Evolutionary conservation across 2,113 vertebrate species (phyloP), one percentile per base, ranked within the genome.

Genomic region (Lamprologus tigripictilis): DNA sequence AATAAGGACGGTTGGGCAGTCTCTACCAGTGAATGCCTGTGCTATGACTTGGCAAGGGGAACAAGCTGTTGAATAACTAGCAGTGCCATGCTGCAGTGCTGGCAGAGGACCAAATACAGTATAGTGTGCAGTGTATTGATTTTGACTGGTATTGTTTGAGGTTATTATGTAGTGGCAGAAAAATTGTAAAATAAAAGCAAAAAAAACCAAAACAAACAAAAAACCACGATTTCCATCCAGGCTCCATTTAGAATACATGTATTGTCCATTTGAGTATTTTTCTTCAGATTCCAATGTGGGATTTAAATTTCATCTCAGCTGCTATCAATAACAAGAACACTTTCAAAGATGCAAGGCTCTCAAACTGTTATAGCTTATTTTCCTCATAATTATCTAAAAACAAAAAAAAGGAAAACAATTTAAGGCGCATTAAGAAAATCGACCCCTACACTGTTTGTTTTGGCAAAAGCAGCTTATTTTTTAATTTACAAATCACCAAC

Each of bases 1-100:
- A 68, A 14, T 40, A 17, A 21, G 26, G 26, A 68, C 28, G 5
- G 85, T 21, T 23, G 58, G 83, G 23, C 31, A 11, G 35, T 51
- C 1, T 57, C 45, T 61, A 11, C 40, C 40, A 49, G 19, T 47
- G 13, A 61, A 73, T 42, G n/a, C 37, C 57, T 88, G 57, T 68
- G 85, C 80, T 26, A 78, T 88, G 86, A 83, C 49, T 85, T 63
- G 47, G 66, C 35, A 19, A 63, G 47, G 61, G 55, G 63, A 82
- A 54, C 79, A 31, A 45, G 82, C 78, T 82, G 83, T 85, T 88
- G 86, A 88, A 90, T 73, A 85, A 73, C 86, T 57, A 85, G 13
- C 49, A 71, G 80, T 73, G 71, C 58, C 71, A 53, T 80, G 83
- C 89, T 83, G 90, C 90, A 91, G 84, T 81, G 81, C 51, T 91